These are phyloP conservation scores for Epinephelus cyanopodus DNA, from an alignment of 2,113 vertebrate species.

Conservation along the genomic window DNA sequence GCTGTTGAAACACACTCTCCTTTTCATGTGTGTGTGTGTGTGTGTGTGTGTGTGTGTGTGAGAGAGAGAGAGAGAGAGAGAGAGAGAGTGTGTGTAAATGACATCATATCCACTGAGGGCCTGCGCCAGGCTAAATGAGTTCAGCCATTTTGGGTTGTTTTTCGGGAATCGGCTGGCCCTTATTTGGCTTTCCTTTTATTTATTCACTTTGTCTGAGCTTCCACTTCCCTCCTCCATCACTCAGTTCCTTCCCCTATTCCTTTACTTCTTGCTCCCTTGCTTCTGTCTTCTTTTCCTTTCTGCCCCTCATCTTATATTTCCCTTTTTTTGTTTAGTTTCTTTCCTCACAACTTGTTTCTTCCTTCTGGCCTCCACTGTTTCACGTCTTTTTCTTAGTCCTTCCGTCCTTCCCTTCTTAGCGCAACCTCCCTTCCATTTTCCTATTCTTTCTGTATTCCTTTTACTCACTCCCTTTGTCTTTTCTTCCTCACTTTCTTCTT, in stretches of 20 bases:
- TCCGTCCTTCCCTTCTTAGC: neutral
- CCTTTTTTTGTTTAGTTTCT: no score
- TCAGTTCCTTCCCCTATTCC: neutral
- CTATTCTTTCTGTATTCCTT: neutral
- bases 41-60: constrained; percentile 18
- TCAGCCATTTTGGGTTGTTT: constrained; percentile 53
- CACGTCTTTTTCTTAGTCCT: neutral
- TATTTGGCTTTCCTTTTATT: constrained; percentile 9
- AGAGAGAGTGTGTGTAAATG: constrained; percentile 13
- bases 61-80: no score
- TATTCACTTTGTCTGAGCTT: neutral
- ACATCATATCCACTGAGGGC: constrained; percentile 39
- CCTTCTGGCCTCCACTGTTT: neutral
- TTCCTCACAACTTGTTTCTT: no score
- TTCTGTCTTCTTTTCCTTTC: neutral
- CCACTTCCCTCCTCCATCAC: neutral
- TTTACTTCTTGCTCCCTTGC: neutral
- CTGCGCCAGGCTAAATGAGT: constrained; percentile 27
- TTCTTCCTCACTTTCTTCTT: neutral
- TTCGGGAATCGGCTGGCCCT: neutral
- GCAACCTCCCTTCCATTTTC: neutral
- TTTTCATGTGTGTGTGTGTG: neutral
- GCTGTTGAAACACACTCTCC: constrained; percentile 33
- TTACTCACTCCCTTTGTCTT: neutral
- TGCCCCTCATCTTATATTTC: neutral